phyloP scores from a whole-genome alignment of 2,797 vertebrate species.

The Austrolebias charrua region DNA sequence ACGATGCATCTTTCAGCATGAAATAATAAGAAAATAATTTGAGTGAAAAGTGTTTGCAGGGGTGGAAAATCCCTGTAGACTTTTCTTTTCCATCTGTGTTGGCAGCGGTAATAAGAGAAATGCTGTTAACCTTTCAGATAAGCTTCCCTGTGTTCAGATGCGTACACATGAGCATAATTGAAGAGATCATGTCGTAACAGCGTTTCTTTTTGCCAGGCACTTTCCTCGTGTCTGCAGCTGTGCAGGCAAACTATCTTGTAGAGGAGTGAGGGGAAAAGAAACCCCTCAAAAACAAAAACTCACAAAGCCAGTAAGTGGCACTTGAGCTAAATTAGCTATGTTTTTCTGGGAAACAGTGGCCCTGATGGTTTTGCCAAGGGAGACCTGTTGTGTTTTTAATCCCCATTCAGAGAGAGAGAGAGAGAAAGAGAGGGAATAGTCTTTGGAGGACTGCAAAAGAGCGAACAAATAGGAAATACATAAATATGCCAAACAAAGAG shows the following conservation, averaged over 20 bases:
- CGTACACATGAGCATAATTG: slow-evolving; percentile 68
- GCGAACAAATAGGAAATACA: slow-evolving; percentile 65
- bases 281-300: slow-evolving; percentile 59
- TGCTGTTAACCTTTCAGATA: slow-evolving; percentile 70
- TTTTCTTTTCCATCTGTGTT: slow-evolving; percentile 41
- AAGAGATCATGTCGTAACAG: slow-evolving; percentile 70
- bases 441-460: slow-evolving; percentile 64
- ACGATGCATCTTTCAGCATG: slow-evolving; percentile 42
- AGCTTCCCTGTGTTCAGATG: slow-evolving; percentile 58
- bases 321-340: slow-evolving; percentile 68
- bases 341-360: slow-evolving; percentile 73
- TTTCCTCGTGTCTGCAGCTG: slow-evolving; percentile 74
- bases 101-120: slow-evolving; percentile 63
- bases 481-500: slow-evolving; percentile 66
- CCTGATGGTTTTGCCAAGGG: slow-evolving; percentile 68
- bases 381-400: slow-evolving; percentile 65
- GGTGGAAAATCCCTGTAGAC: slow-evolving; percentile 44
- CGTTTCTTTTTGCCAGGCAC: slow-evolving; percentile 61
- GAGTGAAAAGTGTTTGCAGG: slow-evolving; percentile 50
- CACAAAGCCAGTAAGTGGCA: slow-evolving; percentile 67
- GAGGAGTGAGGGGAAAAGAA: slow-evolving; percentile 64
- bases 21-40: slow-evolving; percentile 55
- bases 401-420: slow-evolving; percentile 49
- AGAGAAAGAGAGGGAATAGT: slow-evolving; percentile 20
- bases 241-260: slow-evolving; percentile 59